phyloP scores from a whole-genome alignment of 2,113 vertebrate species.

The Trogon surrucura region DNA sequence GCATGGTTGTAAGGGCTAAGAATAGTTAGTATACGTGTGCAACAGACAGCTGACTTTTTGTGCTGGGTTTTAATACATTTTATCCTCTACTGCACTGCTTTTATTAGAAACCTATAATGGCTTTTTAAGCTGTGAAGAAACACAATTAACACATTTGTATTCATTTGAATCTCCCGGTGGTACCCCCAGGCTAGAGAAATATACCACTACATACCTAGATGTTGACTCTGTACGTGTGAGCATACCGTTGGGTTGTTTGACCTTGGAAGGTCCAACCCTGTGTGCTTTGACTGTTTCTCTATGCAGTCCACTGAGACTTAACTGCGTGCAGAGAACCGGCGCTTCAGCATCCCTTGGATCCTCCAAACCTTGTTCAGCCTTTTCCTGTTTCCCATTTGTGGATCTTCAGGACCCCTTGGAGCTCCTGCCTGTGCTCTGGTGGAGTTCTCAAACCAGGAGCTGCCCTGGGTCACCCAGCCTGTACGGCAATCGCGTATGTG shows the following conservation, averaged over 20 bases:
- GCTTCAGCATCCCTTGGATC: not conserved
- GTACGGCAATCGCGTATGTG: fast-evolving
- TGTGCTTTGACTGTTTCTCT: not conserved
- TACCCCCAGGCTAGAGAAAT: not conserved
- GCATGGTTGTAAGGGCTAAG: not conserved
- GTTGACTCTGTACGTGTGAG: not conserved
- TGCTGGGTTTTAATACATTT: not conserved
- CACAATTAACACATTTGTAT: not conserved
- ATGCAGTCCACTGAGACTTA: not conserved
- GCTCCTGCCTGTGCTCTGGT: not conserved
- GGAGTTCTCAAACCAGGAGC: not conserved
- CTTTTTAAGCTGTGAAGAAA: not conserved
- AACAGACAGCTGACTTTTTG: not conserved
- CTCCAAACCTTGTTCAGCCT: not conserved
- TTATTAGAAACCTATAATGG: not conserved
- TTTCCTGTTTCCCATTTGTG: not conserved
- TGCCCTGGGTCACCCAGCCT: not conserved
- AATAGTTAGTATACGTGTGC: not conserved
- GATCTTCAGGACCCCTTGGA: not conserved
- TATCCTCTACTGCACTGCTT: not conserved
- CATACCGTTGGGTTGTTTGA: not conserved
- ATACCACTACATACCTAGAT: not conserved
- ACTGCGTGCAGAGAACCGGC: not conserved
- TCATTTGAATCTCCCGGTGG: not conserved
- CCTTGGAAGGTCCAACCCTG: not conserved